These are phyloP conservation scores for Melanotaenia pygmaea DNA, from an alignment of 2,797 vertebrate species.

Conservation along the genomic window DNA sequence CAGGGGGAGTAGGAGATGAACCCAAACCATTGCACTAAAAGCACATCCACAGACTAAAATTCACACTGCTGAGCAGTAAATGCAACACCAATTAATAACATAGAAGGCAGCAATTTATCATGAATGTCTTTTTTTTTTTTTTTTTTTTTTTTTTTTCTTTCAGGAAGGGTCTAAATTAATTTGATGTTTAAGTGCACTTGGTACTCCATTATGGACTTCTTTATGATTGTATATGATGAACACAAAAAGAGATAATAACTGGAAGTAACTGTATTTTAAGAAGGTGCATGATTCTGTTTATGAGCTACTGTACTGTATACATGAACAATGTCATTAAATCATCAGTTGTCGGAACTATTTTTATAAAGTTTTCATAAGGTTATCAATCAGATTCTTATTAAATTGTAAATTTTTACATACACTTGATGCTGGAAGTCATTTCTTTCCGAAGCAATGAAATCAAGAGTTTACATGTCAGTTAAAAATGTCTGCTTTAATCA, in stretches of 20 bases:
- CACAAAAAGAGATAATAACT: background rate
- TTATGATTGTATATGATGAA: slow-evolving; percentile 8
- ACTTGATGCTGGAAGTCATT: background rate
- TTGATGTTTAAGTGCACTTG: slow-evolving; percentile 23
- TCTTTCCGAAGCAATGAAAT: slow-evolving; percentile 9
- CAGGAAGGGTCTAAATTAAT: slow-evolving; percentile 18
- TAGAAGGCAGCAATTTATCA: background rate
- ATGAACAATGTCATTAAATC: slow-evolving; percentile 3
- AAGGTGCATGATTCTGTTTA: background rate
- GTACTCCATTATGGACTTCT: background rate
- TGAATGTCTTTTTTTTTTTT: background rate
- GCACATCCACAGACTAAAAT: background rate
- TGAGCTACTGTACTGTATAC: slow-evolving; percentile 8
- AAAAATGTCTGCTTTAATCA: slow-evolving; percentile 16
- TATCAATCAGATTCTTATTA: background rate
- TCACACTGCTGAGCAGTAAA: background rate
- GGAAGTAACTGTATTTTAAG: background rate
- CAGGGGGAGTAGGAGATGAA: slow-evolving; percentile 88
- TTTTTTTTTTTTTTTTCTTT: background rate
- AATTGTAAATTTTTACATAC: background rate
- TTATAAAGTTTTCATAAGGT: background rate
- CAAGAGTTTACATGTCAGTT: slow-evolving; percentile 19
- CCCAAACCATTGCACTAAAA: slow-evolving; percentile 81
- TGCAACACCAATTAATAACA: background rate
- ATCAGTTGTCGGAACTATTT: slow-evolving; percentile 3